Evolutionary conservation across 1,140 invertebrate species (phyloP), one percentile per base, ranked within the genome.

Genomic region (Melipona quadrifasciata): DNA sequence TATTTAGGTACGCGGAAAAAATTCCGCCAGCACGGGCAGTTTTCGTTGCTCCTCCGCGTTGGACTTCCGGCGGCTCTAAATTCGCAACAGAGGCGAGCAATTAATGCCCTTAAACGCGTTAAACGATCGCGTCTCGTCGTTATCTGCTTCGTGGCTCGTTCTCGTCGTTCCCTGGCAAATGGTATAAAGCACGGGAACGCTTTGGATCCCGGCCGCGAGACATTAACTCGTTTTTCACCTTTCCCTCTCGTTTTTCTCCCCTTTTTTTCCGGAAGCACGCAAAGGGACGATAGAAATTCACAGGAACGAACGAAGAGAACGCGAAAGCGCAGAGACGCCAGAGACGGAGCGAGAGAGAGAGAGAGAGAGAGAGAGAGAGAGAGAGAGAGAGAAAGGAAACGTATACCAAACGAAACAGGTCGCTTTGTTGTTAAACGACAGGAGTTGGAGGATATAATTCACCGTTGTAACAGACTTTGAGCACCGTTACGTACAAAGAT

Each of bases 401-500:
- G 81, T 88, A 82, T 76, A 87, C 81, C 87, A 85, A 89, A 86
- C 86, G 84, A 86, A 86, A 89, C 84, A 64, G 75, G 68, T 75
- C 81, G 89, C 89, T 89, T 92, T 89, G 89, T 92, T 92, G 92
- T 92, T 92, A 87, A 86, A 85, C 90, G 91, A 92, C 91, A 92
- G 90, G 84, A 90, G 86, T 92, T 90, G 89, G 88, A 88, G 85
- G 78, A 84, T 91, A 89, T 91, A 92, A 91, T 89, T 91, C 89
- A 91, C 89, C 87, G 91, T 91, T 93, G 91, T 90, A 91, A 89
- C 86, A 88, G 90, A 92, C 91, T 91, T 89, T 89, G 89, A 90
- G 86, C 81, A 75, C 84, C 84, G 76, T 79, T 84, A 84, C 82
- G 84, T 76, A 90, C 90, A 91, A 92, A 92, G 91, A 90, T 92